These are phyloP conservation scores for Apaloderma vittatum DNA, from an alignment of 2,113 vertebrate genomes.

Conservation along the genomic window DNA sequence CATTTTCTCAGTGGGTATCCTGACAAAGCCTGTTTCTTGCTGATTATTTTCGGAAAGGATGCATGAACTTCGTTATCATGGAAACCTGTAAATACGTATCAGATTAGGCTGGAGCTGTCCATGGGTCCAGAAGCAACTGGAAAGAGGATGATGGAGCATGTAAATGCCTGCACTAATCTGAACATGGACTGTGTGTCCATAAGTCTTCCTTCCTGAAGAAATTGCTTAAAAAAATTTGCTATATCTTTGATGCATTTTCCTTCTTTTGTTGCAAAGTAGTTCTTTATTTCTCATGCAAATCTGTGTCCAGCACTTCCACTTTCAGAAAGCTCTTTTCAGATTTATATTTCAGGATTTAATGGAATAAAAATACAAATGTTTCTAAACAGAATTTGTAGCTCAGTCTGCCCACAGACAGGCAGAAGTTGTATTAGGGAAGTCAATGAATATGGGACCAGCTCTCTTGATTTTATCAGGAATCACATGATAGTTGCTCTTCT, in stretches of 20 bases:
- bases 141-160: neutral
- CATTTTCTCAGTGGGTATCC: neutral
- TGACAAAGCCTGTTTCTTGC: neutral
- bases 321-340: neutral
- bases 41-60: neutral
- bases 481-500: neutral
- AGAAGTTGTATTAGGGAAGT: neutral
- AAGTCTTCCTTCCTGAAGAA: neutral
- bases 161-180: neutral
- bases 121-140: neutral
- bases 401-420: neutral
- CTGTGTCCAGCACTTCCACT: neutral
- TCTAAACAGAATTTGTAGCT: neutral
- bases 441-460: neutral
- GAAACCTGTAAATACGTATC: neutral
- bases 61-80: neutral
- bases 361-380: neutral
- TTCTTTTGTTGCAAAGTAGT: neutral
- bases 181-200: neutral
- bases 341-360: neutral
- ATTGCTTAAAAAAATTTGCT: neutral
- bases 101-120: neutral
- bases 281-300: neutral
- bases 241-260: neutral
- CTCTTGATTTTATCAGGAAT: neutral